Conservation (phyloP, 2,888 invertebrate genomes). For the Tanytarsus gracilentus region DNA sequence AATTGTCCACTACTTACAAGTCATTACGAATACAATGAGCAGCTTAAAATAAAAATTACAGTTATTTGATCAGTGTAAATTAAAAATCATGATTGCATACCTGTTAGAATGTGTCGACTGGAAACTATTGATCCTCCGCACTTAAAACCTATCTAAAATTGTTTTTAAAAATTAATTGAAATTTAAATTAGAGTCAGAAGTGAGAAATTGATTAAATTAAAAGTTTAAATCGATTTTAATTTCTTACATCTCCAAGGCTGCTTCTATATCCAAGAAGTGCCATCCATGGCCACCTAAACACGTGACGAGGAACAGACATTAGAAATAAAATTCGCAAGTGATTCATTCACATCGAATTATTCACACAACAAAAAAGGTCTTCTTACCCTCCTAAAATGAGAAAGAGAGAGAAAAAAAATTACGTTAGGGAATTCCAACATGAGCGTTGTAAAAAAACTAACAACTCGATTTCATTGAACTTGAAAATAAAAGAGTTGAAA, state of each 20-base stretch:
- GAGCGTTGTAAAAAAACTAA: conserved; percentile 30
- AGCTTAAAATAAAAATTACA: conserved; percentile 31
- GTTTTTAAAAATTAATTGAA: neutral
- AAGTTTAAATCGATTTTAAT: neutral
- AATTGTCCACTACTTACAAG: conserved; percentile 35
- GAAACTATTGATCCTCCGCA: conserved; percentile 56
- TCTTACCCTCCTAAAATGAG: conserved; percentile 18
- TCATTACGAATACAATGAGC: conserved; percentile 38
- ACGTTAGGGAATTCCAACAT: conserved; percentile 25
- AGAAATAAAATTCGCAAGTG: neutral
- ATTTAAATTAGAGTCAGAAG: neutral
- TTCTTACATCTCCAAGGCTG: conserved; percentile 37
- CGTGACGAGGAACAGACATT: conserved; percentile 33
- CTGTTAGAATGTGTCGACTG: conserved; percentile 63
- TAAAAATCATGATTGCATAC: conserved; percentile 60
- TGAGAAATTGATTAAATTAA: conserved; percentile 17
- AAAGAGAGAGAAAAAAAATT: conserved; percentile 16
- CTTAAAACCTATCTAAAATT: conserved; percentile 34
- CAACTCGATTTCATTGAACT: conserved; percentile 4
- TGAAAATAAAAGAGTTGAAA: neutral
- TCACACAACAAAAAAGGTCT: neutral
- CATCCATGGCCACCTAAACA: conserved; percentile 68
- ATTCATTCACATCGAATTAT: neutral
- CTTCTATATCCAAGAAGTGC: conserved; percentile 60
- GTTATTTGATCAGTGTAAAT: conserved; percentile 53